These are phyloP conservation scores for Hemaris fuciformis DNA, from an alignment of 2,888 invertebrate species.

Conservation along the genomic window DNA sequence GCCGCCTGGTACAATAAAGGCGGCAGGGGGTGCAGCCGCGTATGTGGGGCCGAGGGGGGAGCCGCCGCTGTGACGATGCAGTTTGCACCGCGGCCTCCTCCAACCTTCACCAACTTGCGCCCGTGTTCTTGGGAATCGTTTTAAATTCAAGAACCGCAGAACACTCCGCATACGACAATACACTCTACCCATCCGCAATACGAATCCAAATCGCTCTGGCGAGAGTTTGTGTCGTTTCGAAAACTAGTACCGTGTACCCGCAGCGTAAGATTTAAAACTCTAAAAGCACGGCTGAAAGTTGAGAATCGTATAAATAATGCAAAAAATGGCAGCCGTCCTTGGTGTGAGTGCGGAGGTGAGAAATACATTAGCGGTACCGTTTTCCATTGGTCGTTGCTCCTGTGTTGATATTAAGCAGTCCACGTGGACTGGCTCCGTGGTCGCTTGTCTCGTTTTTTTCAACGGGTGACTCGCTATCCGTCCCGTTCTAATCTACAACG, in stretches of 20 bases:
- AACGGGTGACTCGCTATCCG: conserved; percentile 69
- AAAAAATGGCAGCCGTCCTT: conserved; percentile 65
- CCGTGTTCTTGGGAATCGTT: conserved; percentile 81
- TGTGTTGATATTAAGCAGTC: conserved; percentile 81
- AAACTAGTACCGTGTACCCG: conserved; percentile 51
- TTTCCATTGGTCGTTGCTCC: conserved; percentile 81
- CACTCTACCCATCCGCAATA: conserved; percentile 50
- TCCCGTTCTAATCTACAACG: conserved; percentile 81
- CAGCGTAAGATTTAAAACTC: conserved; percentile 58
- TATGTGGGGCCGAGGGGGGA: conserved; percentile 46
- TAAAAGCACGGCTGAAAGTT: conserved; percentile 52
- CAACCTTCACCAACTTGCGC: conserved; percentile 80
- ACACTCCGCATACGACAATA: conserved; percentile 54
- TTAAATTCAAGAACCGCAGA: conserved; percentile 80
- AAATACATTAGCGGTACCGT: conserved; percentile 82
- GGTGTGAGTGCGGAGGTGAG: conserved; percentile 82
- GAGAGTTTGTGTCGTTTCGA: conserved; percentile 62
- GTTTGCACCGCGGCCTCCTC: conserved; percentile 80
- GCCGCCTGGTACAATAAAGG: conserved; percentile 61
- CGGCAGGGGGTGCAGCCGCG: conserved; percentile 41
- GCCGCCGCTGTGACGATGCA: conserved; percentile 71
- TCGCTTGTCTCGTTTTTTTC: conserved; percentile 80
- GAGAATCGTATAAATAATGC: conserved; percentile 60
- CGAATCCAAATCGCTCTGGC: conserved; percentile 52
- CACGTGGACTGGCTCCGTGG: conserved; percentile 77